Percentiles rank a stretch among this genome's conserved stretches.
Evolutionary conservation across 1,140 invertebrate genomes (phyloP).

Genomic region (Wasmannia auropunctata): DNA sequence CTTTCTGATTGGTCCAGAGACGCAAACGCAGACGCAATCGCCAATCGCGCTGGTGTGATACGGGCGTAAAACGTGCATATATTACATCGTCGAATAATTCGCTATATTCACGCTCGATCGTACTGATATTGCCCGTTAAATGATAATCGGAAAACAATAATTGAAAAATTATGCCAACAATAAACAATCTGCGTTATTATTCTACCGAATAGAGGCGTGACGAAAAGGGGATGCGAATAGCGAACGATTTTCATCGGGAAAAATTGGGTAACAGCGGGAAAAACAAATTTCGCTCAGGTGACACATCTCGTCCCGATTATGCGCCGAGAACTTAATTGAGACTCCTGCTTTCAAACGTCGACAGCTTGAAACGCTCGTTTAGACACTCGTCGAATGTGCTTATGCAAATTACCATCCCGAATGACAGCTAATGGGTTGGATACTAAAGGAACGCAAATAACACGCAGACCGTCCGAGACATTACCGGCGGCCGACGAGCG

Average conservation of each 20-base stretch:
- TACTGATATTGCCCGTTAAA: not conserved
- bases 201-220: not conserved
- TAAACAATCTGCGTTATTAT: not conserved
- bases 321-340: slow-evolving; percentile 12
- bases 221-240: not conserved
- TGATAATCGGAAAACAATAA: not conserved
- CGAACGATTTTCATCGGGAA: not conserved
- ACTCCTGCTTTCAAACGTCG: not conserved
- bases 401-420: slow-evolving; percentile 17
- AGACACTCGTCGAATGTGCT: not conserved
- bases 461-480: not conserved
- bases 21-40: no score
- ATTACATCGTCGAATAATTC: not conserved
- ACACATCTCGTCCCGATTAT: not conserved
- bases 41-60: no score
- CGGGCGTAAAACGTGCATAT: no score
- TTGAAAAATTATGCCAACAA: not conserved
- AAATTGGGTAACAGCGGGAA: not conserved
- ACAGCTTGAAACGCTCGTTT: not conserved
- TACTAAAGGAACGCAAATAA: slow-evolving; percentile 39
- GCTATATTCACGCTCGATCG: not conserved
- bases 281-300: not conserved
- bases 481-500: not conserved
- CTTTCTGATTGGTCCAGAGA: no score
- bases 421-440: not conserved